Base-by-base conservation (phyloP, 2,888 invertebrate species). In the Adineta ricciae region DNA sequence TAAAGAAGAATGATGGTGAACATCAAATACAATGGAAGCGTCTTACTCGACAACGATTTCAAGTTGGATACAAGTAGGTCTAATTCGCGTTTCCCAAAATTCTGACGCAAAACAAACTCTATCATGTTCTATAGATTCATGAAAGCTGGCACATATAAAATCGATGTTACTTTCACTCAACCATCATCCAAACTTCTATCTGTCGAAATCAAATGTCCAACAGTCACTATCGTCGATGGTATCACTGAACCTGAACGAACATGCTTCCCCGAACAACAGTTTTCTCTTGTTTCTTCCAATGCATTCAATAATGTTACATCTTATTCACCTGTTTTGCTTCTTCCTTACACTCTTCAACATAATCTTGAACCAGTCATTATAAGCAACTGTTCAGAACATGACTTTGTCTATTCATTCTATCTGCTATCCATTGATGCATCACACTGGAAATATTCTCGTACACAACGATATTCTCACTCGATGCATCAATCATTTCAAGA, bases 371-470 rank as follows among this genome's bases (percentile, higher is more conserved):
- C 78, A 41, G 19, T 24, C 38, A 41, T 78, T 41, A 7, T 41
- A 24, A n/a, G 41, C n/a, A 41, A 24, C 9, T 78, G 78, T 78
- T 14, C 41, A 0, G 78, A 78, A 41, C 24, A 78, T 41, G 64
- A 64, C 32, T 9, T 78, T 24, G 8, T 78, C 1, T 78, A 38
- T 78, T 78, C 78, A 78, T 78, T 78, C 41, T 78, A 78, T 78
- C n/a, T 78, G 8, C 11, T 78, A 11, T 41, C 38, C 9, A 78
- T 78, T 38, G 78, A 78, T 78, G 1, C 38, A 41, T n/a, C 41
- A 19, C 21, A 41, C 1, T 78, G 78, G 78, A 78, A 78, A 78
- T 78, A 78, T 78, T 38, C 78, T 41, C 78, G 78, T 78, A 24
- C n/a, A 41, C 38, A 78, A 41, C 78, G 78, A 14, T 78, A 41